Evolutionary conservation across 2,113 vertebrate genomes (phyloP).

Genomic region (Stigmatopora argus): DNA sequence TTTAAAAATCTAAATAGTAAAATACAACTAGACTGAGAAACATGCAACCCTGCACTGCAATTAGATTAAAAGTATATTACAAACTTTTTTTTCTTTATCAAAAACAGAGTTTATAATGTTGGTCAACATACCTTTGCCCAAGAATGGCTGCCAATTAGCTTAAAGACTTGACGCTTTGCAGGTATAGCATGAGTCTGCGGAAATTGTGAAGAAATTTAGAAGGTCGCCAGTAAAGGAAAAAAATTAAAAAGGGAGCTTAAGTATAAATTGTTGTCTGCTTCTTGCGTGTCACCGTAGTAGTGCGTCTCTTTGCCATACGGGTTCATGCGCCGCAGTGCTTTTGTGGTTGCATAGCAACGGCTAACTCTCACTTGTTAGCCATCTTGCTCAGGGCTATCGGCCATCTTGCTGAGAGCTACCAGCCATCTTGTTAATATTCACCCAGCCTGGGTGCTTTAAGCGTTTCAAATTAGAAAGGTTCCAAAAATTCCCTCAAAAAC

Average conservation of each 20-base stretch:
- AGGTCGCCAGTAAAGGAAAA: not conserved
- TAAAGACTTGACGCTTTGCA: not conserved
- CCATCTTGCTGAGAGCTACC: not conserved
- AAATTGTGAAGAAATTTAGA: not conserved
- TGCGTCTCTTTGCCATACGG: not conserved
- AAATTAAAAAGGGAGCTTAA: not conserved
- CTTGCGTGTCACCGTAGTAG: not conserved
- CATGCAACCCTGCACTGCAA: too few relatives aligned
- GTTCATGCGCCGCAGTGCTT: conserved; percentile 33
- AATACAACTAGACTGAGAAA: too few relatives aligned
- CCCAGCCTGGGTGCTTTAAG: too few relatives aligned
- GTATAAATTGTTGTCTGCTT: not conserved
- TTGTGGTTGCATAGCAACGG: conserved; percentile 70
- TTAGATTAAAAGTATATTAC: too few relatives aligned
- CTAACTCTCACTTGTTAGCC: conserved; percentile 19
- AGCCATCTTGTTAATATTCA: not conserved
- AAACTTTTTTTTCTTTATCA: too few relatives aligned
- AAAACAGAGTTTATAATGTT: too few relatives aligned
- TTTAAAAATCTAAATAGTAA: not conserved
- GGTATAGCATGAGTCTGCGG: not conserved
- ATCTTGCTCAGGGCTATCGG: conserved; percentile 29
- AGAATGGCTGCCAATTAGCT: not conserved
- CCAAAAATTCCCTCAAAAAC: too few relatives aligned
- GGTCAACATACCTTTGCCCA: not conserved
- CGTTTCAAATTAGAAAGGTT: too few relatives aligned